These are phyloP conservation scores for Sminthurinus aureus DNA, from an alignment of 2,888 invertebrate genomes.

Conservation along the genomic window DNA sequence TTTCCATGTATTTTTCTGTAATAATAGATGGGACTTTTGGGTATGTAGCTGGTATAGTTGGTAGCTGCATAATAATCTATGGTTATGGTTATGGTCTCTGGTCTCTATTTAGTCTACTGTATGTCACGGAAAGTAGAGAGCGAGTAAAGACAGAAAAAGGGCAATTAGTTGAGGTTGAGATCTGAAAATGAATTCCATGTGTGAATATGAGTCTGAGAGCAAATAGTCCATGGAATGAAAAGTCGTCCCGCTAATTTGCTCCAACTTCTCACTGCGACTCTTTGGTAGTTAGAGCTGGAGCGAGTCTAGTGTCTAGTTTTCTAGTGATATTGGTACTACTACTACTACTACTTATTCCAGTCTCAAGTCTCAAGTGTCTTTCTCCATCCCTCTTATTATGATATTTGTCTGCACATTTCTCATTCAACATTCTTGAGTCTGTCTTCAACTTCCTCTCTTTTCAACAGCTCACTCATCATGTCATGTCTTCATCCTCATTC, in stretches of 20 bases:
- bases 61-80: no score
- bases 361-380: constrained; percentile 33
- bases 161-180: constrained; percentile 52
- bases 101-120: no score
- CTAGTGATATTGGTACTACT: no score
- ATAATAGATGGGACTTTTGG: no score
- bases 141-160: constrained; percentile 41
- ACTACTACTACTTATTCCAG: constrained; percentile 21
- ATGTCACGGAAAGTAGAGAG: no score
- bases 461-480: constrained; percentile 42
- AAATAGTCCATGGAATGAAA: constrained; percentile 56
- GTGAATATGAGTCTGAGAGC: constrained; percentile 45
- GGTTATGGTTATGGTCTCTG: no score
- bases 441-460: constrained; percentile 38
- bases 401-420: constrained; percentile 37
- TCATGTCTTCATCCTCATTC: constrained; percentile 12
- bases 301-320: no score
- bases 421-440: constrained; percentile 33
- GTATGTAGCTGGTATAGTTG: no score
- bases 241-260: constrained; percentile 54
- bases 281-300: no score
- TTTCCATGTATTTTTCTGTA: no score
- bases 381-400: constrained; percentile 16
- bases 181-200: constrained; percentile 36
- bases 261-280: constrained; percentile 20